phyloP scores from a whole-genome alignment of 2,888 invertebrate genomes.

The Cheilosia grossa region DNA sequence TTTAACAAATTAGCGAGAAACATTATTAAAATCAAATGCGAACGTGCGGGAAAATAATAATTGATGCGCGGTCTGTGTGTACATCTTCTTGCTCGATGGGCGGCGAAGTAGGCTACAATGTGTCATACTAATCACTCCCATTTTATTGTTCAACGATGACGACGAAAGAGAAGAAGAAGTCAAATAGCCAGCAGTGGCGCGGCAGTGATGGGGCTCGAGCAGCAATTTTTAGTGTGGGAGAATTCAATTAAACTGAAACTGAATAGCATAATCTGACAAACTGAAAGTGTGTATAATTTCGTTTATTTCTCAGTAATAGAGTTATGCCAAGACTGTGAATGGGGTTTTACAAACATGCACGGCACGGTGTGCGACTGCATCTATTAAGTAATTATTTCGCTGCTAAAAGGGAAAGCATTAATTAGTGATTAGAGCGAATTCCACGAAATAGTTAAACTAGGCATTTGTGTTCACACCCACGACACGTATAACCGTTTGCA shows the following conservation, averaged over 20 bases:
- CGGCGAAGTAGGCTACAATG: background rate
- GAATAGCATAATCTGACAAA: background rate
- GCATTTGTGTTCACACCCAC: background rate
- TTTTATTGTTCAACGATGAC: conserved; percentile 1
- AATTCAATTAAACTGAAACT: conserved; percentile 34
- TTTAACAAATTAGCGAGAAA: conserved; percentile 2
- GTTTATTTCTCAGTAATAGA: conserved; percentile 8
- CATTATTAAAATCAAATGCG: conserved; percentile 8
- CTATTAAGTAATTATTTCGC: conserved; percentile 11
- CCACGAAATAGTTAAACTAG: background rate
- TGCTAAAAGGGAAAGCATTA: conserved; percentile 16
- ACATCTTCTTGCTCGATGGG: no score
- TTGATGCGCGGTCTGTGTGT: no score
- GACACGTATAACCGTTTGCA: no score
- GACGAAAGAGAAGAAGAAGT: background rate
- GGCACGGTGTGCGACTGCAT: background rate
- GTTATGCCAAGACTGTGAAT: conserved; percentile 19
- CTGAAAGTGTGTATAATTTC: conserved; percentile 41
- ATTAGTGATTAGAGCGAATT: background rate
- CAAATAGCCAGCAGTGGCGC: background rate
- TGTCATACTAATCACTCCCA: conserved; percentile 19
- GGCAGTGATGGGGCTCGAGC: background rate
- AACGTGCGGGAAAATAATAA: background rate
- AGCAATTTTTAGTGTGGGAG: conserved; percentile 29
- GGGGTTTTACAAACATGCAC: conserved; percentile 6